These are phyloP conservation scores for Eidolon helvum DNA, from an alignment of 2,113 vertebrate genomes.

Conservation along the genomic window DNA sequence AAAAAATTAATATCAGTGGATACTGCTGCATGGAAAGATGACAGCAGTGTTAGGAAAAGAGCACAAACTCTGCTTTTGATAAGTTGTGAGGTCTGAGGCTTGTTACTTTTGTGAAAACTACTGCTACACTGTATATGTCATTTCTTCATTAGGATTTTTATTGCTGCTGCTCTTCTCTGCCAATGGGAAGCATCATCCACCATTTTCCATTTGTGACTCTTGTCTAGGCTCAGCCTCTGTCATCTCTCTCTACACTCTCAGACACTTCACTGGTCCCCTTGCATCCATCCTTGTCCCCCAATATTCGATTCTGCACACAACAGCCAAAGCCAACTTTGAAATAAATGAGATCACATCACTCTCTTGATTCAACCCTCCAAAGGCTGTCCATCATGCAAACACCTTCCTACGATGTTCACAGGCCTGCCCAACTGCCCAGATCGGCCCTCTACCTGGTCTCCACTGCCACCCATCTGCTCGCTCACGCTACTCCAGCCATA, in stretches of 20 bases:
- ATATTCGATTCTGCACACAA: background rate
- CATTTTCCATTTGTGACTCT: background rate
- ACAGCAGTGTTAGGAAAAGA: background rate
- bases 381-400: background rate
- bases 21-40: background rate
- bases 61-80: background rate
- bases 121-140: no score
- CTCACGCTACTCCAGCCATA: background rate
- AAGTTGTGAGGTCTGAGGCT: background rate
- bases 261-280: background rate
- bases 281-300: background rate
- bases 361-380: background rate
- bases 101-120: background rate
- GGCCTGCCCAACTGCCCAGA: background rate
- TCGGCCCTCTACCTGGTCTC: rapidly evolving
- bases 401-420: rapidly evolving
- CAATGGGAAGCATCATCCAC: background rate
- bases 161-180: rapidly evolving
- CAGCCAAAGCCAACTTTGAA: background rate
- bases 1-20: background rate
- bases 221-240: rapidly evolving
- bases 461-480: background rate
- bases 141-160: background rate
- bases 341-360: background rate
- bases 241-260: background rate